Percentiles rank a stretch among this genome's conserved stretches.
phyloP scores from a whole-genome alignment of 2,888 invertebrate genomes.

The Leptinotarsa rubiginosa region DNA sequence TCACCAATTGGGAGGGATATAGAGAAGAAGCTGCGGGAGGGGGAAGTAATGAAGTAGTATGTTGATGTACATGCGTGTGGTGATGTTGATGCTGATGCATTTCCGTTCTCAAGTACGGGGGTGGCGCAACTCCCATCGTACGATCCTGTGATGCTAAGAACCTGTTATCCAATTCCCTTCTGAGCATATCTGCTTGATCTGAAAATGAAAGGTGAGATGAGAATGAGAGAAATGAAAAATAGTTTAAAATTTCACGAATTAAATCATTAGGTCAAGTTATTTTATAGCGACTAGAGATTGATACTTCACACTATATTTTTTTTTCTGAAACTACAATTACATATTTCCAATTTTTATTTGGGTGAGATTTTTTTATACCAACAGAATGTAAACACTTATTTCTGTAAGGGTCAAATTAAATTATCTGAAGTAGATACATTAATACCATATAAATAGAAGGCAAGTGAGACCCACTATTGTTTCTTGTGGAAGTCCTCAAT shows the following conservation, averaged over 20 bases:
- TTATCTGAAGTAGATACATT: no score
- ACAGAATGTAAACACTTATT: no score
- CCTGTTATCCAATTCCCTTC: slow-evolving; percentile 90
- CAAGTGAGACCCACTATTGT: no score
- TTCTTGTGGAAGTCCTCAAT: no score
- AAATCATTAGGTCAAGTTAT: no score
- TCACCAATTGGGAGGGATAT: slow-evolving; percentile 77
- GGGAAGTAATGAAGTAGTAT: slow-evolving; percentile 77
- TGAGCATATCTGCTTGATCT: slow-evolving; percentile 85
- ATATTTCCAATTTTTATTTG: no score
- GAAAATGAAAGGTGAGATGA: slow-evolving; percentile 54
- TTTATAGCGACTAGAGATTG: no score
- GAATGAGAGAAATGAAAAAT: neutral
- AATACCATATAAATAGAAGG: no score
- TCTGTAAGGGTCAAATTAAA: no score
- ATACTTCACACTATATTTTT: no score
- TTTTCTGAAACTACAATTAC: no score
- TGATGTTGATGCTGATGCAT: slow-evolving; percentile 95
- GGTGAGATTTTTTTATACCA: no score
- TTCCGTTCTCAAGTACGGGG: slow-evolving; percentile 80
- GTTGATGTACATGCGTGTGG: slow-evolving; percentile 91
- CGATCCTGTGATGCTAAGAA: slow-evolving; percentile 89
- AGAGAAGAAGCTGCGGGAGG: slow-evolving; percentile 70
- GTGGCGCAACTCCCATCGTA: slow-evolving; percentile 67
- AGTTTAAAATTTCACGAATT: neutral